These are phyloP conservation scores for Philopotamus ludificatus DNA, from an alignment of 1,140 invertebrate genomes.

Conservation along the genomic window DNA sequence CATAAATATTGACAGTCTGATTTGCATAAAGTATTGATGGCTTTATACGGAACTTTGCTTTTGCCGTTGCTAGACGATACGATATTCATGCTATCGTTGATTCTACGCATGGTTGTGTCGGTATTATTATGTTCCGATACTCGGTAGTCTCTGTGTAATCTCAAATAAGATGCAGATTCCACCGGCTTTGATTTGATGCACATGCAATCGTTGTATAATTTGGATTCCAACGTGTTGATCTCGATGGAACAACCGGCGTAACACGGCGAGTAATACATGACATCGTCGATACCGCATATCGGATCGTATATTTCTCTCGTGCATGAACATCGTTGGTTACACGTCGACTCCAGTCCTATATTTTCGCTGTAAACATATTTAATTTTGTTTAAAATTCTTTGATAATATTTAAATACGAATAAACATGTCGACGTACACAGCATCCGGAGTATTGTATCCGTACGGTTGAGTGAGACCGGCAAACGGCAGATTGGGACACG, in stretches of 20 bases:
- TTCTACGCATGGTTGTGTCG: neutral
- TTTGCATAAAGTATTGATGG: conserved; percentile 64
- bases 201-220: conserved; percentile 58
- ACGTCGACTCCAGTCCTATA: conserved; percentile 51
- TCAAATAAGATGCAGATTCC: conserved; percentile 13
- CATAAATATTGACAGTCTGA: conserved; percentile 65
- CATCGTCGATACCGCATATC: conserved; percentile 76
- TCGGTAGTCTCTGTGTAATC: neutral
- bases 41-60: conserved; percentile 50
- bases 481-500: conserved; percentile 72
- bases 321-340: conserved; percentile 68
- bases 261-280: conserved; percentile 83
- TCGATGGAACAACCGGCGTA: conserved; percentile 72
- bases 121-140: neutral
- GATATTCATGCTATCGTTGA: neutral
- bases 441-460: conserved; percentile 43
- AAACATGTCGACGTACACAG: conserved; percentile 49
- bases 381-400: neutral
- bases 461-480: conserved; percentile 71
- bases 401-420: neutral
- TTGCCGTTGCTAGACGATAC: neutral
- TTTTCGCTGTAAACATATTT: conserved; percentile 37
- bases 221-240: conserved; percentile 44
- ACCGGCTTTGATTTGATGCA: conserved; percentile 47
- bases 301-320: conserved; percentile 58